Base-by-base conservation (phyloP, 2,113 vertebrate genomes). In the Salvator merianae region DNA sequence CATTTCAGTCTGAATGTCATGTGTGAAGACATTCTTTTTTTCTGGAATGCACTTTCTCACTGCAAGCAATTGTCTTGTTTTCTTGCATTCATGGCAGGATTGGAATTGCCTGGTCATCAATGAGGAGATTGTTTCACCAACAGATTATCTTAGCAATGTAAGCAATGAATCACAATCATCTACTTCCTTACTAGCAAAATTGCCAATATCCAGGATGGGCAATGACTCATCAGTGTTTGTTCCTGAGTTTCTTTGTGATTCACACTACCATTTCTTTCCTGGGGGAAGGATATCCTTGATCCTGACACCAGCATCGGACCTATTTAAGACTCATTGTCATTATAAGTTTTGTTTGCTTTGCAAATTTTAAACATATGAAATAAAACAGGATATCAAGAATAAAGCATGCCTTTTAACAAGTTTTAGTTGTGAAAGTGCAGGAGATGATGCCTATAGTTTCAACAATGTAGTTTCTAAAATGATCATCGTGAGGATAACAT, bases 311-410 rank as follows among this genome's bases (percentile, higher is more conserved):
- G 90, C 78, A 68, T 88, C 81, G 91, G 68, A n/a, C 90, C 82
- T 0, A 0, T 53, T 62, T 83, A 70, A 93, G 84, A 91, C 81
- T 84, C 85, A 32, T 1, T 0, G 4, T 84, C 90, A 91, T 86
- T 93, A 90, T 84, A 93, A 82, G 82, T 88, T 53, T 4, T 93
- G 84, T 94, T 96, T 95, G 87, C 83, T 83, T 84, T 93, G 85
- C 88, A 92, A 91, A 87, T 87, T 91, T 92, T 86, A 90, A 93
- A 88, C 91, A 78, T 36, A 0, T 80, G 90, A 1, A 90, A 88
- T 88, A 94, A 94, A n/a, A 94, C 55, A 87, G 86, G 82, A 84
- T 87, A 88, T 89, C 88, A 89, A 87, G 87, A 92, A 89, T 82
- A 86, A 92, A 69, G 24, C 62, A 73, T 88, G 86, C 4, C 24